Evolutionary conservation across 2,797 vertebrate genomes (phyloP).

Genomic region (Dallia pectoralis): DNA sequence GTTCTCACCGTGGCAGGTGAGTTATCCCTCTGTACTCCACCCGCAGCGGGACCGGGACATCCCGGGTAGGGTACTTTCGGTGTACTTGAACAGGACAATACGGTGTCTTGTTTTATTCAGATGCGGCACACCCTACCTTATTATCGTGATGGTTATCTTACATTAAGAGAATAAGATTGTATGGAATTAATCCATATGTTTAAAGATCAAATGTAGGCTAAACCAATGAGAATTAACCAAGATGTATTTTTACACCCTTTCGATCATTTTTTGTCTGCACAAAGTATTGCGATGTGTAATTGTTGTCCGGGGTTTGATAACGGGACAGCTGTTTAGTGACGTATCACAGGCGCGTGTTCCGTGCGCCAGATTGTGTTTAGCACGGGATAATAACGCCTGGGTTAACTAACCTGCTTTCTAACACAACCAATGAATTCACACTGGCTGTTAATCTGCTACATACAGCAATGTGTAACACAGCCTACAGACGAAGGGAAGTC

Average conservation of each 20-base stretch:
- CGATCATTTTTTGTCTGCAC: not conserved
- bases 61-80: constrained; percentile 11
- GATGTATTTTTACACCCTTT: not conserved
- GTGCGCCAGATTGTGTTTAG: constrained; percentile 38
- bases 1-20: constrained; percentile 69
- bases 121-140: not conserved
- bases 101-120: not conserved
- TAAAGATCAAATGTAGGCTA: not conserved
- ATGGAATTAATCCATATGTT: not conserved
- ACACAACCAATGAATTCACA: constrained; percentile 8
- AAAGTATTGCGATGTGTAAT: constrained; percentile 12
- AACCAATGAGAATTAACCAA: not conserved
- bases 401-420: constrained; percentile 37
- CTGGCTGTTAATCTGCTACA: not conserved
- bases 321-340: not conserved
- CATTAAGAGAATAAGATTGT: not conserved
- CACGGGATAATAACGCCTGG: constrained; percentile 58
- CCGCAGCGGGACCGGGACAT: not conserved
- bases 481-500: not conserved
- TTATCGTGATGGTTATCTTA: constrained; percentile 1
- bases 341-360: constrained; percentile 27
- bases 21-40: constrained; percentile 40
- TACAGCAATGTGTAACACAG: not conserved
- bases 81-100: not conserved
- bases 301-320: not conserved